Percentiles rank a stretch among this genome's conserved stretches.
phyloP scores from a whole-genome alignment of 2,113 vertebrate species.

The Leucosticte australis region DNA sequence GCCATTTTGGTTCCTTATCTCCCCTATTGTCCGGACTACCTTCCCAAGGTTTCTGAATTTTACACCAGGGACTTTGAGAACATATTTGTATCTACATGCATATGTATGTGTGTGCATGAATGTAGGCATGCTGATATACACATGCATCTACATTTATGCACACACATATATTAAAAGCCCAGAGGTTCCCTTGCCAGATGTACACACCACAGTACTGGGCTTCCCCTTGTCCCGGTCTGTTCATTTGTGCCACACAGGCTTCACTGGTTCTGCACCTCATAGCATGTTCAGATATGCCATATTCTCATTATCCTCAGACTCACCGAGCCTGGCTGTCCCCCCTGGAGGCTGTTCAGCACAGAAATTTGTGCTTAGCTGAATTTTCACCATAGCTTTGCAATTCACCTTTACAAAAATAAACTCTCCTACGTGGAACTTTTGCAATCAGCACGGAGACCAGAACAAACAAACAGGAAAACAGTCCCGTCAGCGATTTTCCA shows the following conservation, averaged over 20 bases:
- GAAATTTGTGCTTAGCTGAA: conserved; percentile 64
- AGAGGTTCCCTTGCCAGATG: not conserved
- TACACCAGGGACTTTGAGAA: not conserved
- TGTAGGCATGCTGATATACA: not conserved
- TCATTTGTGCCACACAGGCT: not conserved
- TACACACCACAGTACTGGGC: rapidly evolving
- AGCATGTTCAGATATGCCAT: not conserved
- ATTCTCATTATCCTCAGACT: conserved; percentile 20
- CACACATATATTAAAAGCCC: not conserved
- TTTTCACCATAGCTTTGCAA: conserved; percentile 59
- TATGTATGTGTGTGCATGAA: not conserved
- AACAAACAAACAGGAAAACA: conserved; percentile 58
- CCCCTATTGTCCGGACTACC: not conserved
- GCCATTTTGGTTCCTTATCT: not conserved
- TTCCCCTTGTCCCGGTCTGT: not conserved
- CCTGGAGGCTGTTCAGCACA: conserved; percentile 19
- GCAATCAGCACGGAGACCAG: conserved; percentile 61
- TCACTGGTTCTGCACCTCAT: not conserved
- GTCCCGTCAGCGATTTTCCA: conserved; percentile 26
- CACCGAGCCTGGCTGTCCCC: not conserved
- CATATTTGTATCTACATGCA: not conserved
- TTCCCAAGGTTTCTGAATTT: not conserved
- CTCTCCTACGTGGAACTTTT: conserved; percentile 46
- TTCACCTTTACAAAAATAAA: conserved; percentile 70
- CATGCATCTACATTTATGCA: rapidly evolving